phyloP scores from a whole-genome alignment of 1,140 invertebrate species.

The Acromyrmex charruanus region DNA sequence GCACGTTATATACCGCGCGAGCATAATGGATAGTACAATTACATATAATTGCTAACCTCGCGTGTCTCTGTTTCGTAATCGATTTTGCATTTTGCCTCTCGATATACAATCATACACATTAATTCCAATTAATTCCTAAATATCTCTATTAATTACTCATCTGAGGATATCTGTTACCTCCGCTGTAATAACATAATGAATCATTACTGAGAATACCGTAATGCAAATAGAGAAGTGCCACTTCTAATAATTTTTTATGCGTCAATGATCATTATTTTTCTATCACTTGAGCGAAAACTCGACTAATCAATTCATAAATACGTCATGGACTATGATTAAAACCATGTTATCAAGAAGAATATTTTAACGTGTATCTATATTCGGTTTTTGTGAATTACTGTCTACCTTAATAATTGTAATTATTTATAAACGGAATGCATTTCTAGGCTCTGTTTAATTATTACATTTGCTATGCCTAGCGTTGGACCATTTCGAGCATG shows the following conservation, averaged over 20 bases:
- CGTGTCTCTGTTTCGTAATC: conserved; percentile 39
- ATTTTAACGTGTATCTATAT: neutral
- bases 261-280: neutral
- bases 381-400: neutral
- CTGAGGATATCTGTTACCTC: neutral
- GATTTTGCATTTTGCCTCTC: conserved; percentile 26
- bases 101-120: conserved; percentile 3
- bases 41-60: conserved; percentile 45
- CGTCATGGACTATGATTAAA: neutral
- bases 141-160: conserved; percentile 4
- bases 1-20: neutral
- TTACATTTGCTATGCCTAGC: neutral
- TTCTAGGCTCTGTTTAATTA: neutral
- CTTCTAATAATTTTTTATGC: neutral
- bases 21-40: conserved; percentile 39
- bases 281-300: neutral
- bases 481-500: conserved; percentile 23
- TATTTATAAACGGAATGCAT: neutral
- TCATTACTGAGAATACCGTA: neutral
- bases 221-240: neutral
- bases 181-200: conserved; percentile 12
- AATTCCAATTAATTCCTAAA: conserved; percentile 42
- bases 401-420: neutral
- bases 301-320: neutral
- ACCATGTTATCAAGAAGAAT: neutral